A percentile compares a stretch with the other conserved stretches of the same genome.
Evolutionary conservation across 2,797 vertebrate species (phyloP).

Genomic region (Naso thynnoides): DNA sequence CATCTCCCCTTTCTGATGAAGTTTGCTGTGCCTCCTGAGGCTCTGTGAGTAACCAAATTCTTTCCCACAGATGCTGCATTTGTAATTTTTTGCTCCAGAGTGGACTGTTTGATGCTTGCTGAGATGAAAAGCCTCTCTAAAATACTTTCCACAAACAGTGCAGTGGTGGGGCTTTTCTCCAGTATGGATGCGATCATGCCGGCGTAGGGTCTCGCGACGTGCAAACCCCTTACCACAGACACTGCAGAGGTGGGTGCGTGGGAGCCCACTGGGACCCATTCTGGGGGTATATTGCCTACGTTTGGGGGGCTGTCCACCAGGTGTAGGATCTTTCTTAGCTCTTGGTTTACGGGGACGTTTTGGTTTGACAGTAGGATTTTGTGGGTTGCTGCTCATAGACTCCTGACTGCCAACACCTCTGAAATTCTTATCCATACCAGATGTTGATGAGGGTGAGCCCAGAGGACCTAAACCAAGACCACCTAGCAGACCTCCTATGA

Average conservation of each 20-base stretch:
- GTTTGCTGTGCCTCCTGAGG: slow-evolving; percentile 93
- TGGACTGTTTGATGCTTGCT: slow-evolving; percentile 97
- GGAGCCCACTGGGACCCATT: slow-evolving; percentile 81
- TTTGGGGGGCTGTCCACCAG: slow-evolving; percentile 79
- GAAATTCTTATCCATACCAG: slow-evolving; percentile 86
- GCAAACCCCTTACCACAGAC: slow-evolving; percentile 94
- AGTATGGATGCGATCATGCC: slow-evolving; percentile 94
- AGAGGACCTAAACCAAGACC: slow-evolving; percentile 88
- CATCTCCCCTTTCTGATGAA: slow-evolving; percentile 90
- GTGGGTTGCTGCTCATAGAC: slow-evolving; percentile 80
- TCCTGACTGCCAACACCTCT: slow-evolving; percentile 81
- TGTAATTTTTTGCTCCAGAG: slow-evolving; percentile 95
- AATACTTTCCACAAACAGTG: slow-evolving; percentile 94
- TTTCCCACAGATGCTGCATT: slow-evolving; percentile 94
- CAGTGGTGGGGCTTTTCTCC: slow-evolving; percentile 97
- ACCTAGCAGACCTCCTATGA: slow-evolving; percentile 88
- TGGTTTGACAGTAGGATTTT: slow-evolving; percentile 81
- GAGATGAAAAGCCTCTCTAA: slow-evolving; percentile 95
- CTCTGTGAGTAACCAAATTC: slow-evolving; percentile 97
- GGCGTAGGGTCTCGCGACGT: slow-evolving; percentile 91
- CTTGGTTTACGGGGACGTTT: slow-evolving; percentile 88
- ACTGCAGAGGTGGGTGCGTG: slow-evolving; percentile 88
- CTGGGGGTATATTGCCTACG: slow-evolving; percentile 85
- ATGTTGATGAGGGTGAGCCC: slow-evolving; percentile 85
- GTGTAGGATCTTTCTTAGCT: slow-evolving; percentile 82